Evolutionary conservation across 2,113 vertebrate species (phyloP), one percentile per base, ranked within the genome.

Genomic region (Raja brachyura): DNA sequence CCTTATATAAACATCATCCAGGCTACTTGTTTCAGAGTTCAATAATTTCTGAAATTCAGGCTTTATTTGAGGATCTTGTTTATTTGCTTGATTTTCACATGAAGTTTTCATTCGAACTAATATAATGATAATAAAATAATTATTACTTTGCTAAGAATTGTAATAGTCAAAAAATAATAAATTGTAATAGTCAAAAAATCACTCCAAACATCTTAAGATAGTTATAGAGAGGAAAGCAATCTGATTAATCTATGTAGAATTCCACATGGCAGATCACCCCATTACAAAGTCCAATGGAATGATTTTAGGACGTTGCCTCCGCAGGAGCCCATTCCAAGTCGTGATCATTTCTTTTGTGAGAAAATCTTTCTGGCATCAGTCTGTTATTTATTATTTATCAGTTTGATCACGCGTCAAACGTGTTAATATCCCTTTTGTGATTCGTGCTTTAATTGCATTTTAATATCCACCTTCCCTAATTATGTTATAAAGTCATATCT

Each of bases 1-100:
- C n/a, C 86, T 90, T 90, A 90, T 14, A 68, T 90, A 61, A 68
- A 90, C n/a, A 90, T 61, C 28, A 28, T 88, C 22, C 48, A 56
- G 25, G 66, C 13, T 90, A 68, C 86, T 56, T 59, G 86, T n/a
- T 39, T 90, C 16, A 6, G 11, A 90, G 86, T 68, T 90, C 31
- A 90, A 90, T 68, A 33, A 68, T 68, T 83, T 66, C 86, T 66
- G 78, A 83, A 83, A 83, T 28, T 83, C 86, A 10, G 16, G 61
- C 16, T 68, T 68, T 31, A 33, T 16, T 90, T 68, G 86, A 20
- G 9, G 6, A 66, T 90, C 66, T 63, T 66, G 25, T 63, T 88
- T 66, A 66, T 88, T 68, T 90, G 14, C 13, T 9, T n/a, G 68
- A 20, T 90, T 31, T 66, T 90, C 63, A 9, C 31, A 90, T 66